Evolutionary conservation across 2,113 vertebrate genomes (phyloP), one percentile per base, ranked within the genome.

Genomic region (Heloderma charlesbogerti): DNA sequence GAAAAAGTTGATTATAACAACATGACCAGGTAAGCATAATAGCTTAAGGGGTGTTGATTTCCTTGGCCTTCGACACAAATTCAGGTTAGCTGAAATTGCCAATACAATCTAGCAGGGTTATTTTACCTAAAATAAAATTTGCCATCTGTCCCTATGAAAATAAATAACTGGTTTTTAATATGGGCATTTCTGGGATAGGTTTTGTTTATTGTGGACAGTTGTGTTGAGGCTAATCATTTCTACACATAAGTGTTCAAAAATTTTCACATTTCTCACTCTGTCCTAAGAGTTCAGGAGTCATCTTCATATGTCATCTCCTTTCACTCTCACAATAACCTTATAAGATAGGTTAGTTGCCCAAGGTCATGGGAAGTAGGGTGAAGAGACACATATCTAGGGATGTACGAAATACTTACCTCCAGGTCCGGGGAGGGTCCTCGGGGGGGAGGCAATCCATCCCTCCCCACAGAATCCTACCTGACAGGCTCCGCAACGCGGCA

Each of bases 1-100:
- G 34, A 75, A 34, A n/a, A 5, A 92, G 78, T 88, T 94, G 37
- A 90, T 93, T 94, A 83, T 91, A 95, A 93, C 86, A 95, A 88
- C 74, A 25, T 75, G 18, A 6, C 25, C 82, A 91, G 89, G 89
- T 74, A 95, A 95, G 48, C 84, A 93, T 43, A 91, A 84, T 80
- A 67, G 89, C 78, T 54, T 88, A 60, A 89, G 45, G 84, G 51
- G 45, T 92, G 25, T 75, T 93, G 89, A 92, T 87, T 90, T 94
- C 83, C 18, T 89, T 94, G 94, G 3, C 15, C 31, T 92, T 88
- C 22, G n/a, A 88, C 20, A 92, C 82, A 91, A 69, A 88, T 89
- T 85, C 88, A 84, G 25, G 80, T 79, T 91, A 92, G 1, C 4
- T 91, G 89, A 89, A 94, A 37, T 77, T 91, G 40, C 12, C 85